Base-by-base conservation (phyloP, 2,113 vertebrate species). In the Marmota flaviventris region DNA sequence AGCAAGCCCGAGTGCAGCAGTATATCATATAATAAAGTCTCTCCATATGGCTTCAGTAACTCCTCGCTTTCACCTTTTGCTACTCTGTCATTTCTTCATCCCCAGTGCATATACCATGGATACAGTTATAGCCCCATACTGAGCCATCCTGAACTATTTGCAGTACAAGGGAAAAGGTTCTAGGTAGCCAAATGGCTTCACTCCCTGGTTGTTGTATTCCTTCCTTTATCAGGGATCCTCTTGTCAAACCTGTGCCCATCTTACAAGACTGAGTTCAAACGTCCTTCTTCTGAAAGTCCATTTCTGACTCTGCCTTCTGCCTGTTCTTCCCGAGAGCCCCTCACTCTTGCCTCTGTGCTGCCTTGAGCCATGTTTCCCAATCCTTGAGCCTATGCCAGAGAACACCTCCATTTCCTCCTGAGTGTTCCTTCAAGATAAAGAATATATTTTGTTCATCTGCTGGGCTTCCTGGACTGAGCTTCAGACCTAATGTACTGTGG, bases 71-170 rank as follows among this genome's bases (percentile, higher is more conserved):
- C 27, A 72, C 58, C 22, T 48, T 27, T 42, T 48, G 34, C 67
- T 29, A 18, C 16, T 12, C 76, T 51, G 48, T 75, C 67, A 37
- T 94, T n/a, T 82, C 67, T 77, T 12, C n/a, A 48, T 83, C 73
- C 69, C 4, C 22, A 42, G 2, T 16, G 39, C 10, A 3, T 69
- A 73, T 4, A 10, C 42, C 11, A 2, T 61, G 51, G 34, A 25
- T 6, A 20, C 1, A 37, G 1, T 42, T 20, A 25, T 8, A 8
- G 0, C 5, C 20, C 24, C 9, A 1, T 2, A 29, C 29, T 34
- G 34, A 53, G 53, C 48, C 32, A 4, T 63, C 51, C 45, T 34
- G 18, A 75, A 65, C 78, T 65, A 2, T 77, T 34, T 75, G 56
- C 48, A 37, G 16, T 39, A 2, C 27, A 8, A 22, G 22, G 56